Percentiles rank a stretch among this genome's conserved stretches.
Evolutionary conservation across 2,113 vertebrate genomes (phyloP).

Genomic region (Mystacornis crossleyi): DNA sequence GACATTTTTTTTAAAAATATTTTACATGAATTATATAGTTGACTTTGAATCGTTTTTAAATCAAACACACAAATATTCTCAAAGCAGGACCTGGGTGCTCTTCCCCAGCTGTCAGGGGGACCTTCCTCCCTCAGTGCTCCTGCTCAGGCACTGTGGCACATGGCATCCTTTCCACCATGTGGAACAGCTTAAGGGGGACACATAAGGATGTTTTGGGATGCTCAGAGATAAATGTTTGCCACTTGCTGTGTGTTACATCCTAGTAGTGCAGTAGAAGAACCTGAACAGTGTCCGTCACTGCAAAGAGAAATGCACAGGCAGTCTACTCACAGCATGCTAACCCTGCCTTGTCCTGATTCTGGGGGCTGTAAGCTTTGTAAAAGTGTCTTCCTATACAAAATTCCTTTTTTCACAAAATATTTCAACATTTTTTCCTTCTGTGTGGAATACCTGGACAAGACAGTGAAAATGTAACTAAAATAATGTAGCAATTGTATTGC

Average conservation of each 20-base stretch:
- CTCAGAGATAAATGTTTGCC: background rate
- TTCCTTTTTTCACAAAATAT: background rate
- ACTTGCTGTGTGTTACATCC: background rate
- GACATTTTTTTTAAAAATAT: no score
- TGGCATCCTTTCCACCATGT: background rate
- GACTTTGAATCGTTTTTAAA: background rate
- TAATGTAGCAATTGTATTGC: background rate
- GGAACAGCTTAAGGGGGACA: background rate
- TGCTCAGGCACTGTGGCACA: background rate
- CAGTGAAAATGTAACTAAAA: background rate
- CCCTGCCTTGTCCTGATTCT: background rate
- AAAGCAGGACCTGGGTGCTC: background rate
- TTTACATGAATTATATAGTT: background rate
- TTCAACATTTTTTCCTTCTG: background rate
- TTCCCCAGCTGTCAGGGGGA: background rate
- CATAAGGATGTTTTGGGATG: background rate
- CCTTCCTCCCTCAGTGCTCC: background rate
- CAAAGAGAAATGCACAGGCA: background rate
- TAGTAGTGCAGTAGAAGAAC: background rate
- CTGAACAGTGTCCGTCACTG: background rate
- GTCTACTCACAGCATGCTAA: background rate
- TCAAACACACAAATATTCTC: rapidly evolving
- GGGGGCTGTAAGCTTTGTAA: background rate
- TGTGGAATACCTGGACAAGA: background rate
- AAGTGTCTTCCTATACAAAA: background rate